Percentiles rank a stretch among this genome's conserved stretches.
Conservation (phyloP, 2,797 vertebrate genomes). For the Cyclura pinguis region DNA sequence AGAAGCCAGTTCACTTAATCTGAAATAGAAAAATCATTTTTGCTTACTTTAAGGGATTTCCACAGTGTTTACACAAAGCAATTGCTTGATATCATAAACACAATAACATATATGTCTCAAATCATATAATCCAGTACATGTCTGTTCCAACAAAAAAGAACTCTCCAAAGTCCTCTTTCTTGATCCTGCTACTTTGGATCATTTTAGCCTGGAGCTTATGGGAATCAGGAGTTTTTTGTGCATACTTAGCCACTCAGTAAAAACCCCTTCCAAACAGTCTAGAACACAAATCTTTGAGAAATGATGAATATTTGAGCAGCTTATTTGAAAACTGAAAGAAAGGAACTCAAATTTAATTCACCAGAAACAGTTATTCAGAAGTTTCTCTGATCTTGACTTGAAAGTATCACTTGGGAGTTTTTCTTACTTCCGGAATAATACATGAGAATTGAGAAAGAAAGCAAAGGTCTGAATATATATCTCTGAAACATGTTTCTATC, state of each 20-base stretch:
- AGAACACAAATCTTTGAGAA: not conserved
- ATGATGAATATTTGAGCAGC: not conserved
- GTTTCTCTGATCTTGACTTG: not conserved
- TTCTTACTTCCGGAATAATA: not conserved
- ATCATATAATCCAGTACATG: not conserved
- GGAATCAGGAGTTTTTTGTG: too few relatives aligned
- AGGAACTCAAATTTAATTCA: not conserved
- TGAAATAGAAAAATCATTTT: not conserved
- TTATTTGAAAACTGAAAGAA: not conserved
- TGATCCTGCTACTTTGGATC: not conserved
- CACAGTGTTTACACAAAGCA: not conserved
- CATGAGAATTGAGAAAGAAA: not conserved
- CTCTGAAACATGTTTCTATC: conserved; percentile 34
- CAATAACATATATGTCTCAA: not conserved
- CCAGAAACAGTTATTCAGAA: not conserved
- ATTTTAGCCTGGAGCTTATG: not conserved
- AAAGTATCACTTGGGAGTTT: not conserved
- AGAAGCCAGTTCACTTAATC: not conserved
- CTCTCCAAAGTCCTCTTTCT: not conserved
- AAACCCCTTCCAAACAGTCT: not conserved
- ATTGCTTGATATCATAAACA: not conserved
- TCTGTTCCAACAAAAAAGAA: not conserved
- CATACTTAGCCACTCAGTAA: not conserved
- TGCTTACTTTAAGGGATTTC: not conserved
- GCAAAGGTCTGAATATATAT: conserved; percentile 15